These are phyloP conservation scores for Phylloscopus whistleri DNA, from an alignment of 2,113 vertebrate genomes.

Conservation along the genomic window DNA sequence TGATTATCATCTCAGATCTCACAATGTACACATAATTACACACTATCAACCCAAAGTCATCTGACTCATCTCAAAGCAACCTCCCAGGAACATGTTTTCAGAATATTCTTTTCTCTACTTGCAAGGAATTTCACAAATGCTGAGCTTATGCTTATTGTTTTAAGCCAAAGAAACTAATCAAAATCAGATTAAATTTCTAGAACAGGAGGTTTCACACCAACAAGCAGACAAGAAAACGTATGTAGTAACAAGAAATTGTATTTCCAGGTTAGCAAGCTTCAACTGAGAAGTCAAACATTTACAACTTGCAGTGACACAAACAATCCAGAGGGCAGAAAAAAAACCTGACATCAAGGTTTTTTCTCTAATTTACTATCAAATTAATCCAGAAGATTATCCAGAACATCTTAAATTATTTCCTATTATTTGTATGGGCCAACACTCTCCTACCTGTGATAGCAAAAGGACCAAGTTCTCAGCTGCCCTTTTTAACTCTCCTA, in stretches of 20 bases:
- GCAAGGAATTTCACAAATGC: neutral
- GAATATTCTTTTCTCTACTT: neutral
- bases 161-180: neutral
- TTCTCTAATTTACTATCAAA: neutral
- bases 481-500: neutral
- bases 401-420: neutral
- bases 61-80: neutral
- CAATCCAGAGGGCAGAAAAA: accelerated
- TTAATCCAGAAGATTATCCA: neutral
- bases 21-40: neutral
- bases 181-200: neutral
- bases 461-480: neutral
- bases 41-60: neutral
- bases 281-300: neutral
- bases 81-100: neutral
- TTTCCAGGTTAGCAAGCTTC: neutral
- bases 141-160: neutral
- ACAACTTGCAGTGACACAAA: neutral
- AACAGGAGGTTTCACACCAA: neutral
- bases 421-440: neutral
- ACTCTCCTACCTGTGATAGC: no score
- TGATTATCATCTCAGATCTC: neutral
- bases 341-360: accelerated
- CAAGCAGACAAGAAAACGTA: neutral
- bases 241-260: accelerated